Conservation (phyloP, 2,888 invertebrate species). For the Zaprionus obscuricornis region DNA sequence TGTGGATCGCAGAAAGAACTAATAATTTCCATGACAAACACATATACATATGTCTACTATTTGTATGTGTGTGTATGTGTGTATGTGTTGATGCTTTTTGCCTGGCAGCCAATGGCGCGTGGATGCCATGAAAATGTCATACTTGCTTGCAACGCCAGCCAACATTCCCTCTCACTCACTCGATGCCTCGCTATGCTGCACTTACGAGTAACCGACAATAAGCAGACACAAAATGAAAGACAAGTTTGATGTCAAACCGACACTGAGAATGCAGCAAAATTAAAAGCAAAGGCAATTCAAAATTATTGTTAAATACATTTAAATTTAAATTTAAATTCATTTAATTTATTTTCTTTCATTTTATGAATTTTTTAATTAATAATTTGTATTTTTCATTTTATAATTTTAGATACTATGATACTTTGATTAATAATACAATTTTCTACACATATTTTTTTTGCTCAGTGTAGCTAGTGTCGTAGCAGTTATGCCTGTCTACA, state of each 20-base stretch:
- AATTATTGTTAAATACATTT: too few relatives aligned
- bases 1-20: constrained; percentile 37
- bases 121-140: constrained; percentile 65
- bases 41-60: constrained; percentile 6
- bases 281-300: too few relatives aligned
- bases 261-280: constrained; percentile 30
- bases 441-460: constrained; percentile 1
- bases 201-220: constrained; percentile 41
- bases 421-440: too few relatives aligned
- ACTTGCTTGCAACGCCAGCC: constrained; percentile 39
- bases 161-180: constrained; percentile 22
- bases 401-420: too few relatives aligned
- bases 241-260: constrained; percentile 12
- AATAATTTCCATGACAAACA: constrained; percentile 49
- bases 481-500: not conserved
- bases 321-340: too few relatives aligned
- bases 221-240: constrained; percentile 16
- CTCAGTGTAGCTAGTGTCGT: constrained; percentile 32
- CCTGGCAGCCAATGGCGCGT: constrained; percentile 50
- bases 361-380: too few relatives aligned
- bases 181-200: constrained; percentile 21
- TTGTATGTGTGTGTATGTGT: constrained; percentile 3
- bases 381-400: too few relatives aligned
- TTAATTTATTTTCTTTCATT: too few relatives aligned
- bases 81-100: constrained; percentile 4